These are phyloP conservation scores for Heptranchias perlo DNA, from an alignment of 2,113 vertebrate genomes.

Conservation along the genomic window DNA sequence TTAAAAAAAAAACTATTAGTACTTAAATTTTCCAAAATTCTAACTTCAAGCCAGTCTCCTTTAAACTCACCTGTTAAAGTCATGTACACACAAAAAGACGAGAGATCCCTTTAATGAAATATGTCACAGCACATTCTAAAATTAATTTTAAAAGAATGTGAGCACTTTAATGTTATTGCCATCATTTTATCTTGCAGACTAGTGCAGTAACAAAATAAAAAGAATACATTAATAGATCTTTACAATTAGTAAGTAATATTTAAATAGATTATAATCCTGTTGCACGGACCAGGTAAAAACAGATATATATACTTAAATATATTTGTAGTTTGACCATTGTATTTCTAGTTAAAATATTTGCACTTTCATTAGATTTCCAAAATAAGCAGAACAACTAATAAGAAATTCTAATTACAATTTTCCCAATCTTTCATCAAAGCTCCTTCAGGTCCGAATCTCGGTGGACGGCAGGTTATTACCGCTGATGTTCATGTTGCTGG, in stretches of 20 bases:
- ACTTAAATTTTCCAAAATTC: background rate
- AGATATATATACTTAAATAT: background rate
- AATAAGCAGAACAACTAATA: background rate
- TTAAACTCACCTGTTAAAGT: background rate
- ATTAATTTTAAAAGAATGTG: background rate
- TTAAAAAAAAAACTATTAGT: background rate
- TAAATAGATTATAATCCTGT: background rate
- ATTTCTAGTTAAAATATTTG: background rate
- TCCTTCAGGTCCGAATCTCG: background rate
- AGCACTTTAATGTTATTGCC: background rate
- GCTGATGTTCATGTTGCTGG: slow-evolving; percentile 1
- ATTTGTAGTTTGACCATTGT: background rate
- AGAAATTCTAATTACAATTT: background rate
- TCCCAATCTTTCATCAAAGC: background rate
- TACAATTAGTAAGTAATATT: background rate
- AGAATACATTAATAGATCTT: background rate
- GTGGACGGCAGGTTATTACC: background rate
- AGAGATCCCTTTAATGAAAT: background rate
- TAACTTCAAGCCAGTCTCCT: background rate
- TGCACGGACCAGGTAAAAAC: background rate
- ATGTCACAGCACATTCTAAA: background rate
- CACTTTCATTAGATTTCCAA: no score
- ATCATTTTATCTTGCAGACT: background rate
- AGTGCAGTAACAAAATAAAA: background rate
- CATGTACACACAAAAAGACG: background rate